These are phyloP conservation scores for Bothrops jararaca DNA, from an alignment of 2,113 vertebrate genomes.

Conservation along the genomic window DNA sequence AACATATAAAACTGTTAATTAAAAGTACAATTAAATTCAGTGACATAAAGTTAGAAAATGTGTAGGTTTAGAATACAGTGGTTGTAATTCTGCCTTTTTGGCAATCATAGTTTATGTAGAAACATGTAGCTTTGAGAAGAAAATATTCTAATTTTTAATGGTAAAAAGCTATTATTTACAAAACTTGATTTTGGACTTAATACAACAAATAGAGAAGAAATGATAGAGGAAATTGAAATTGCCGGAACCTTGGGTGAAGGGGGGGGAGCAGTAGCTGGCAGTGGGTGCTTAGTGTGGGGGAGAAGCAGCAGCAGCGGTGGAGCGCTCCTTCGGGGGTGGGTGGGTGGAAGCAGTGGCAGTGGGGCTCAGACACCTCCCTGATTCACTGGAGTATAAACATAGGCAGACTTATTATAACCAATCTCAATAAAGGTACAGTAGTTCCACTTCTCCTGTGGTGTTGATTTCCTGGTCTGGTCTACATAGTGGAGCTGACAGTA, in stretches of 20 bases:
- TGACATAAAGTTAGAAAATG: not conserved
- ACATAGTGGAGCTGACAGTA: not conserved
- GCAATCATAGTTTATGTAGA: not conserved
- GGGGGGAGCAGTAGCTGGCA: too few relatives aligned
- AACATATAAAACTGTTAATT: not conserved
- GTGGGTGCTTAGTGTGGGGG: too few relatives aligned
- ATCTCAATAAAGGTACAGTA: not conserved
- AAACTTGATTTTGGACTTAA: not conserved
- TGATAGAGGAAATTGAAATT: too few relatives aligned
- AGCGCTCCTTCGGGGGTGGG: too few relatives aligned
- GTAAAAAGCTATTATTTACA: not conserved
- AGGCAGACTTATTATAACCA: not conserved
- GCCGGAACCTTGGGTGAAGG: too few relatives aligned
- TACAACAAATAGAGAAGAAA: too few relatives aligned
- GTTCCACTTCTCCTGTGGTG: not conserved
- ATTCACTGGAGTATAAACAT: not conserved
- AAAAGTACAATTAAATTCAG: not conserved
- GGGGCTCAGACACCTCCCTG: not conserved
- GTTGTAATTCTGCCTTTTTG: not conserved
- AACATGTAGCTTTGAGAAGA: not conserved
- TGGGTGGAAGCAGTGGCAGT: too few relatives aligned
- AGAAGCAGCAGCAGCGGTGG: too few relatives aligned
- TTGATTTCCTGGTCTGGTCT: not conserved
- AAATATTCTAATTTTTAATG: not conserved
- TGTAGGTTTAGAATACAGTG: not conserved